Evolutionary conservation across 2,113 vertebrate genomes (phyloP).

Genomic region (Hippocampus guttulatus): DNA sequence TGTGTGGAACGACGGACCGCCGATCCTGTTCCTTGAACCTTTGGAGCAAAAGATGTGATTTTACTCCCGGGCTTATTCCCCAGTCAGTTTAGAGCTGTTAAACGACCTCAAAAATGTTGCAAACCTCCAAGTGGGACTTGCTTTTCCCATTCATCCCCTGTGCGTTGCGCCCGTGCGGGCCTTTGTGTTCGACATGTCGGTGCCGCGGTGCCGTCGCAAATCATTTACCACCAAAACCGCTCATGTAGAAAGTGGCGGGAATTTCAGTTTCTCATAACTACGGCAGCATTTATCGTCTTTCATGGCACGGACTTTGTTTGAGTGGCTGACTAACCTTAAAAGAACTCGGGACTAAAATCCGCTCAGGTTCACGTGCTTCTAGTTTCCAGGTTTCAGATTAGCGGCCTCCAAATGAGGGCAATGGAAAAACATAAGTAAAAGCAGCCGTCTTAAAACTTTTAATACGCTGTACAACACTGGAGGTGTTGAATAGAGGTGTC

Average conservation of each 20-base stretch:
- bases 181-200: constrained; percentile 37
- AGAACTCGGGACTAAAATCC: background rate
- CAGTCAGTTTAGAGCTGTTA: background rate
- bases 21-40: background rate
- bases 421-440: too few species aligned
- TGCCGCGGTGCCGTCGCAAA: constrained; percentile 18
- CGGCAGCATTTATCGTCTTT: background rate
- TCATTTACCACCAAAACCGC: constrained; percentile 23
- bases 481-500: too few species aligned
- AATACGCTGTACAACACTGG: too few species aligned
- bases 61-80: background rate
- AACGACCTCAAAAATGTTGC: background rate
- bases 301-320: background rate
- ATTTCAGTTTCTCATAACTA: background rate
- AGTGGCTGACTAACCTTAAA: background rate
- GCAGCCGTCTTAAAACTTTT: too few species aligned
- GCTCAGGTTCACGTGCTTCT: too few species aligned
- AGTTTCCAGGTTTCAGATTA: too few species aligned
- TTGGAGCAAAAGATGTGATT: background rate
- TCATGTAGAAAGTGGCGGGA: constrained; percentile 65
- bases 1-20: background rate
- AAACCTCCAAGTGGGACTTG: background rate
- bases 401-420: too few species aligned
- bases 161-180: background rate
- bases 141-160: background rate